Base-by-base conservation (phyloP, 2,797 vertebrate genomes). In the Sebastes vulpes region DNA sequence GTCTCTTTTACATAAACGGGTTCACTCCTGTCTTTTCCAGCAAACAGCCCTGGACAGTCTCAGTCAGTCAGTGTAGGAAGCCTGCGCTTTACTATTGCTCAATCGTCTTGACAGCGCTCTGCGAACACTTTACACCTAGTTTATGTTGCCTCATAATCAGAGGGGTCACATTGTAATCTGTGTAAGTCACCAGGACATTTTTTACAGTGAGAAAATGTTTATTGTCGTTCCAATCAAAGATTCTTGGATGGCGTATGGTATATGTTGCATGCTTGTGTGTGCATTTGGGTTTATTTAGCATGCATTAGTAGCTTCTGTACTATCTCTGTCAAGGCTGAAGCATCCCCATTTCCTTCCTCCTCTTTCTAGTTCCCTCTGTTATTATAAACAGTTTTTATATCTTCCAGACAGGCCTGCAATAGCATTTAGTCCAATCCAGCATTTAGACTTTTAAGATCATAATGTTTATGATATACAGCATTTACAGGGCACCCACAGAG, bases 371-470 rank as follows among this genome's bases (percentile, higher is more conserved):
- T 70, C 28, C 23, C 23, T 12, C 26, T 31, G n/a, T 65, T 38
- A 61, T 63, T 76, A 65, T 53, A 81, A 87, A 87, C 77, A 0
- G 12, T 77, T 77, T 46, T 65, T 46, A 46, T 65, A 53, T 84
- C 66, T 59, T 71, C 46, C 53, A 73, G 61, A 32, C 64, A 75
- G 63, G 67, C 66, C 60, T 85, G 52, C 26, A 29, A 84, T 50
- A 80, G 71, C 74, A 81, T 81, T 87, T 83, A 83, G 29, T 46
- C 58, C 69, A 48, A 63, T 38, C 9, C 59, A 75, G 72, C 74
- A 61, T 69, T 81, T 64, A 75, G 32, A 84, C 71, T 28, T 57
- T 69, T 70, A n/a, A 66, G 70, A 38, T 66, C 59, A 11, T 65
- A 18, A 60, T 76, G 64, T 85, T 84, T 71, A 76, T 54, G 61